Evolutionary conservation across 1,140 invertebrate species (phyloP), one percentile per base, ranked within the genome.

Genomic region (Sweltsa coloradensis): DNA sequence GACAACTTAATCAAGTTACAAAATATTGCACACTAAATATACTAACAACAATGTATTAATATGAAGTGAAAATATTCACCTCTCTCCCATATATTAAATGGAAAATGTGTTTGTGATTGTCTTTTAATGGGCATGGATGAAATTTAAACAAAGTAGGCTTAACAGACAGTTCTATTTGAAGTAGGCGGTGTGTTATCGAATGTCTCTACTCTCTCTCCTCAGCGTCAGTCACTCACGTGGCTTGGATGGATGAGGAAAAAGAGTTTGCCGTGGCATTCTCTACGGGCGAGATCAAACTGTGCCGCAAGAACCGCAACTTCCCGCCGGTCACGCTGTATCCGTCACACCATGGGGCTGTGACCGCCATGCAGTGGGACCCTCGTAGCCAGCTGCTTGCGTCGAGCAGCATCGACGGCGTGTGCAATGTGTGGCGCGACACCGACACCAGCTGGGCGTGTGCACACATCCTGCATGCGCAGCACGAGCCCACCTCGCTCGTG

Each of bases 211-310:
- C 46, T 42, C 57, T 53, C 45, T 27, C 60, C 65, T 40, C 55
- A 75, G 73, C 68, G 22, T 66, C 71, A 45, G 73, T 76, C 31
- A 68, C 66, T 27, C 59, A 65, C 42, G 62, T 78, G 22, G 69
- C 67, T 23, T 79, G 76, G 75, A 64, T 63, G 50, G 61, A 72
- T 49, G 70, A 75, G 55, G 67, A 74, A 13, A 62, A 65, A 43
- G 60, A 66, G 31, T 76, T 75, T 66, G 71, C 69, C 19, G 64
- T 77, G 5, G 73, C 64, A 7, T 78, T 68, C 57, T 60, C 65
- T 49, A 72, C 76, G 65, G 76, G 76, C n/a, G 60, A 68, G 6
- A 54, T 78, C 5, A 70, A 67, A 48, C 54, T 78, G 27, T 71
- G 69, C 44, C 58, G 55, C 22, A 60, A 60, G 29, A 57, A 66